Conservation (phyloP, 2,888 invertebrate genomes). For the Drosophila macrospina region DNA sequence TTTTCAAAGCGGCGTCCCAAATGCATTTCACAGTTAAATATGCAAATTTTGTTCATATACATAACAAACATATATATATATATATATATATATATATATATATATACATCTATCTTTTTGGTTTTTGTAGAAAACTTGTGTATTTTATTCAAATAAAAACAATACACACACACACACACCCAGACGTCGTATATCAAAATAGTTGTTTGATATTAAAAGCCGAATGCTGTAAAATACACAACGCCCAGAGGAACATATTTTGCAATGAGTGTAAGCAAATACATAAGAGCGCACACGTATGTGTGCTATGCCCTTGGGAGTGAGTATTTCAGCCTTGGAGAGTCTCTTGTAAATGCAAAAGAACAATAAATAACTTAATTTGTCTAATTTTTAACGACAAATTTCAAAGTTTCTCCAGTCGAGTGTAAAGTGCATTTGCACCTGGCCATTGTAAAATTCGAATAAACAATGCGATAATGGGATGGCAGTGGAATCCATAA, state of each 20-base stretch:
- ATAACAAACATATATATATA: too few species aligned
- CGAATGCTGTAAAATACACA: constrained; percentile 36
- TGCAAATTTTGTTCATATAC: constrained; percentile 46
- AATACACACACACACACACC: constrained; percentile 3
- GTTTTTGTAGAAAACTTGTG: constrained; percentile 29
- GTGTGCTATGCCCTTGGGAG: constrained; percentile 9
- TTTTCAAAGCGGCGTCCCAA: constrained; percentile 60
- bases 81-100: not conserved
- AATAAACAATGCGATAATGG: constrained; percentile 7
- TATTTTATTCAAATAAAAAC: constrained; percentile 69
- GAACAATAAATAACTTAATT: constrained; percentile 17
- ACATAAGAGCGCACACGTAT: not conserved
- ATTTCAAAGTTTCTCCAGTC: not conserved
- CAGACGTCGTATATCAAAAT: constrained; percentile 38
- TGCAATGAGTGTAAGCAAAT: not conserved
- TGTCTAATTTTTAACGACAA: constrained; percentile 10
- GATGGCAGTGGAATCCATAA: constrained; percentile 11
- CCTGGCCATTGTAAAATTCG: constrained; percentile 1
- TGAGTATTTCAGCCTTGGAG: not conserved
- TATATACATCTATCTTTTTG: constrained; percentile 7
- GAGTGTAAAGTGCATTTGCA: not conserved
- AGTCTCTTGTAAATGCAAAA: constrained; percentile 25
- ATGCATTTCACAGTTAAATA: constrained; percentile 32
- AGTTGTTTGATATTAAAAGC: constrained; percentile 40
- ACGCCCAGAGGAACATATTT: constrained; percentile 22